Evolutionary conservation across 2,113 vertebrate species (phyloP).

Genomic region (Trematocara marginatum): DNA sequence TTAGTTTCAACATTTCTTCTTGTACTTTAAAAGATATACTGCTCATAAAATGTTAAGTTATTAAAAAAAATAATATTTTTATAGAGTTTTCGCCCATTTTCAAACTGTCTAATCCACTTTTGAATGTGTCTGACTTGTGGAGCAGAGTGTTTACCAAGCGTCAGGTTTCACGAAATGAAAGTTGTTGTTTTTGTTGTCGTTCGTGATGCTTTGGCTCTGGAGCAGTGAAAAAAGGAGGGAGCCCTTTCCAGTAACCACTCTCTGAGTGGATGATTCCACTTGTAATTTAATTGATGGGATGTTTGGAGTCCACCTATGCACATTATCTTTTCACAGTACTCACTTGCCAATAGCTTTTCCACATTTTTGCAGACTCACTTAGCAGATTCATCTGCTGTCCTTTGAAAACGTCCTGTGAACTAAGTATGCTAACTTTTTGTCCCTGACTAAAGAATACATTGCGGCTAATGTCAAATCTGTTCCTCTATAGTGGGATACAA

Average conservation of each 20-base stretch:
- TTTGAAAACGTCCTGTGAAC: slow-evolving; percentile 19
- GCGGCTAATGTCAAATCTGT: neutral
- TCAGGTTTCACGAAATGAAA: slow-evolving; percentile 37
- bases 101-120: slow-evolving; percentile 3
- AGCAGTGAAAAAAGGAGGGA: slow-evolving; percentile 9
- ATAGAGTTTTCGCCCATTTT: slow-evolving; percentile 17
- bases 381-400: neutral
- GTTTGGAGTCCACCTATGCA: slow-evolving; percentile 36
- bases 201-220: neutral
- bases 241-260: slow-evolving; percentile 59
- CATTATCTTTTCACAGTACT: slow-evolving; percentile 39
- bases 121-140: slow-evolving; percentile 1
- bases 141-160: slow-evolving; percentile 23
- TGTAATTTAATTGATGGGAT: slow-evolving; percentile 58
- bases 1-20: slow-evolving; percentile 4
- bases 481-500: neutral
- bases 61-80: slow-evolving; percentile 50
- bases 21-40: slow-evolving; percentile 10
- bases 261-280: slow-evolving; percentile 50
- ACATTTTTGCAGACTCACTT: slow-evolving; percentile 32
- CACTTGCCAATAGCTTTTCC: slow-evolving; percentile 10
- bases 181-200: neutral
- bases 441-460: neutral
- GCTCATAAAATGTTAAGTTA: slow-evolving; percentile 14
- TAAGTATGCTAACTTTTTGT: neutral